Conservation (phyloP, 2,888 invertebrate genomes). For the Pilophorus perplexus region DNA sequence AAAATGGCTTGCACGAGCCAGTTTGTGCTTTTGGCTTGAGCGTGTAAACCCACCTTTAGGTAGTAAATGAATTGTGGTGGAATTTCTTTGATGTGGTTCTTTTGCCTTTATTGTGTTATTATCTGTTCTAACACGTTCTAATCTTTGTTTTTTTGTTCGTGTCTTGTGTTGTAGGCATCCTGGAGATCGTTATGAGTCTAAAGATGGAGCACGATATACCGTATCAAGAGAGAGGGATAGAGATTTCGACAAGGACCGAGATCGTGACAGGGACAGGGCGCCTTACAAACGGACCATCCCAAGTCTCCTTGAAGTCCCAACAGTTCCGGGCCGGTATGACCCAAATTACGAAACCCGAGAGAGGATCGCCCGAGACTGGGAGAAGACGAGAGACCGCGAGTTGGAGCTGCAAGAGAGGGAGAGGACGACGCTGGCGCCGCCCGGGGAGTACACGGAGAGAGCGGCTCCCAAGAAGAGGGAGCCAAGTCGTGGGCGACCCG, state of each 20-base stretch:
- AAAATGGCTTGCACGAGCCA: too few relatives aligned
- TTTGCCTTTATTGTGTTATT: too few relatives aligned
- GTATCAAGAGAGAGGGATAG: slow-evolving; percentile 46
- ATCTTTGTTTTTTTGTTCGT: too few relatives aligned
- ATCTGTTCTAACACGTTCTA: too few relatives aligned
- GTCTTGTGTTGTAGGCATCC: slow-evolving; percentile 30
- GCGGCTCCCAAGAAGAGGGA: slow-evolving; percentile 17
- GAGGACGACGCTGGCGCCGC: slow-evolving; percentile 44
- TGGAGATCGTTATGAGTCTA: slow-evolving; percentile 7
- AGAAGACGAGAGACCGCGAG: slow-evolving; percentile 48
- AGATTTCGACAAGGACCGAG: slow-evolving; percentile 45
- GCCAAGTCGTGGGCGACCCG: slow-evolving; percentile 21
- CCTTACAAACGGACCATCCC: slow-evolving; percentile 24
- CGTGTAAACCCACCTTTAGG: too few relatives aligned
- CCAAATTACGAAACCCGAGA: slow-evolving; percentile 36
- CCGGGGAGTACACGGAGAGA: background rate
- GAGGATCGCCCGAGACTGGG: slow-evolving; percentile 47
- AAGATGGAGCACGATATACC: background rate
- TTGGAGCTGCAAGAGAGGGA: slow-evolving; percentile 49
- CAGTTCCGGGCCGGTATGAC: background rate
- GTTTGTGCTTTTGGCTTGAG: too few relatives aligned
- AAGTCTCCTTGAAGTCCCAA: background rate
- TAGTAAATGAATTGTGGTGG: too few relatives aligned
- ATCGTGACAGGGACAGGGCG: slow-evolving; percentile 7
- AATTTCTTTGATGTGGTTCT: too few relatives aligned